Base-by-base conservation (phyloP, 2,888 invertebrate species). In the Tetragonula carbonaria region DNA sequence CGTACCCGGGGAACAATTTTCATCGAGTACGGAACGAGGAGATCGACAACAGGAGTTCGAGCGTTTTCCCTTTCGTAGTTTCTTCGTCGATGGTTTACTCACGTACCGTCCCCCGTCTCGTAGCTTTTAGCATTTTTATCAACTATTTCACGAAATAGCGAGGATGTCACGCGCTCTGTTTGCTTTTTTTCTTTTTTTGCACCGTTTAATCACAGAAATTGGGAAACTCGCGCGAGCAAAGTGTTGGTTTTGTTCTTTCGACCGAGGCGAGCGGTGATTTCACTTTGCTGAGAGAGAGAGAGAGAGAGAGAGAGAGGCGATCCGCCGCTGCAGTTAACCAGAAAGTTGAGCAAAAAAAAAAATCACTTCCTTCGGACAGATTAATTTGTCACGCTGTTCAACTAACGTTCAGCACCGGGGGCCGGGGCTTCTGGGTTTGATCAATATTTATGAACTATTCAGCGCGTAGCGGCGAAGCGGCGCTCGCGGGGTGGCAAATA, bases 381-480 rank as follows among this genome's bases (percentile, higher is more conserved):
- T 82, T 66, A 80, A 81, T 80, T 80, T 38, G 62, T 80, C 67
- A 57, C 13, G 38, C 55, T 18, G 63, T n/a, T 59, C 51, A 21
- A 13, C 67, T 63, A 73, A 50, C 68, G 21, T 18, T 21, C 16
- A 6, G 3, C n/a, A 18, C 3, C 28, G 16, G 11, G 4, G n/a
- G n/a, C 2, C 28, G 16, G 11, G 4, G n/a, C 16, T 50, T 70
- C 65, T 21, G 59, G 28, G 63, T 57, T 23, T 65, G 18, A 80
- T 83, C 76, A 53, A 73, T 73, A 80, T 83, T 76, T 76, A 76
- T 63, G 62, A 68, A 80, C 73, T 81, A 83, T 83, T 82, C 74
- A 74, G n/a, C 4, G 38, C 6, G 13, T 38, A 6, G 38, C 18
- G 23, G 5, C 23, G 3, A n/a, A 28, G 33, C 18, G 16, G 33